phyloP scores from a whole-genome alignment of 2,888 invertebrate genomes.

The Eristalinus aeneus region DNA sequence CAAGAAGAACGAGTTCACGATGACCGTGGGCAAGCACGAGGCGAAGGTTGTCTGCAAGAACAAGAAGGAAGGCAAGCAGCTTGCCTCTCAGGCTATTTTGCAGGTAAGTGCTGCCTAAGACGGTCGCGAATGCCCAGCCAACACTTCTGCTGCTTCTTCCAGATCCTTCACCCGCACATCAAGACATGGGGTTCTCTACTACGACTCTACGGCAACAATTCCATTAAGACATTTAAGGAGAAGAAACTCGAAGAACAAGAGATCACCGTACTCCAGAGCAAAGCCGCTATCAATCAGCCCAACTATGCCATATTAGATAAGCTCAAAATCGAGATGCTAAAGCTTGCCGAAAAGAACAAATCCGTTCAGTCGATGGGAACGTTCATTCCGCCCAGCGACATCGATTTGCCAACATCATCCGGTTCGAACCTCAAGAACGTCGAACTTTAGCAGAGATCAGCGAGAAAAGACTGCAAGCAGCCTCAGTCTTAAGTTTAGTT shows the following conservation, averaged over 20 bases:
- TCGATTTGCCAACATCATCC: slow-evolving; percentile 86
- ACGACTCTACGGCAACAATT: slow-evolving; percentile 94
- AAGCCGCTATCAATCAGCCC: slow-evolving; percentile 94
- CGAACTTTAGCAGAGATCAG: slow-evolving; percentile 82
- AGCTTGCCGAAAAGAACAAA: slow-evolving; percentile 85
- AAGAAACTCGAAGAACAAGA: slow-evolving; percentile 96
- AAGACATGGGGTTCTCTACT: slow-evolving; percentile 96
- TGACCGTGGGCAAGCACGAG: slow-evolving; percentile 95
- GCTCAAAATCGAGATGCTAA: slow-evolving; percentile 90
- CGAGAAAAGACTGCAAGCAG: slow-evolving; percentile 50
- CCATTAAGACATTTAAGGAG: slow-evolving; percentile 94
- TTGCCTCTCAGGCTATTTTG: slow-evolving; percentile 96
- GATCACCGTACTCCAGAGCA: slow-evolving; percentile 93
- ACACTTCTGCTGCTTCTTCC: slow-evolving; percentile 59
- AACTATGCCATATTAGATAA: slow-evolving; percentile 95
- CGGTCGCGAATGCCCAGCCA: neutral
- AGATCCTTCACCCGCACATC: slow-evolving; percentile 96
- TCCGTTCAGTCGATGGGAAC: slow-evolving; percentile 85
- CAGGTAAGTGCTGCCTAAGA: slow-evolving; percentile 83
- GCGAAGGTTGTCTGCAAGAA: slow-evolving; percentile 96
- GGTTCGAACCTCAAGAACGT: slow-evolving; percentile 90
- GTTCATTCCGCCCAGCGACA: slow-evolving; percentile 84
- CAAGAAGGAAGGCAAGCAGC: slow-evolving; percentile 97
- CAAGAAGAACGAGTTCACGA: slow-evolving; percentile 95
- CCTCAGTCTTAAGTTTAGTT: slow-evolving; percentile 35